A percentile compares a stretch with the other conserved stretches of the same genome.
These are phyloP conservation scores for Aproaerema taeniolella DNA, from an alignment of 2,888 invertebrate species.

Conservation along the genomic window DNA sequence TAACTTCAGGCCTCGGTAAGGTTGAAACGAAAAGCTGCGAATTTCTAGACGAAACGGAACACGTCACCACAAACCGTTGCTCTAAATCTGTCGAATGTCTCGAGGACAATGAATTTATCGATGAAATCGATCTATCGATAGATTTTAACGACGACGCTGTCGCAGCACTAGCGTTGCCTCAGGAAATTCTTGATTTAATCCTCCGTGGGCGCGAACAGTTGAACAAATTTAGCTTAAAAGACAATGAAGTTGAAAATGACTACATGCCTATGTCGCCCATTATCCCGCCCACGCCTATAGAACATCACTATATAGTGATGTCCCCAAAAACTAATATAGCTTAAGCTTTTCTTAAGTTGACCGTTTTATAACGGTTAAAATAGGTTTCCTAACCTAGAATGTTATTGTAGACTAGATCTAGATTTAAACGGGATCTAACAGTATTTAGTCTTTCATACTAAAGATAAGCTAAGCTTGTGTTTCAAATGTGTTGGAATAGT, in stretches of 20 bases:
- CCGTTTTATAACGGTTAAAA: no score
- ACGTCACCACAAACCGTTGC: slow-evolving; percentile 44
- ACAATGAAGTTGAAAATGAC: slow-evolving; percentile 41
- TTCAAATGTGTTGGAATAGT: no score
- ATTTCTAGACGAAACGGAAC: slow-evolving; percentile 55
- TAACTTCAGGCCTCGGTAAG: slow-evolving; percentile 41
- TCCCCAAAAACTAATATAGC: slow-evolving; percentile 57
- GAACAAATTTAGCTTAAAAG: slow-evolving; percentile 38
- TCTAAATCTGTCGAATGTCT: slow-evolving; percentile 64
- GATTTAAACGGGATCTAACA: no score
- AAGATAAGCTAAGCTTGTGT: no score
- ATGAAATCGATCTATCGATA: slow-evolving; percentile 47
- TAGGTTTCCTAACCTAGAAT: no score
- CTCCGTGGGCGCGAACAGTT: slow-evolving; percentile 42
- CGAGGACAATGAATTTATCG: slow-evolving; percentile 37
- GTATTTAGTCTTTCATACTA: no score
- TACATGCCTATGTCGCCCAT: slow-evolving; percentile 68
- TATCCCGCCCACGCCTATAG: slow-evolving; percentile 42
- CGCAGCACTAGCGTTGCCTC: slow-evolving; percentile 48
- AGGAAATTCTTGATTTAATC: slow-evolving; percentile 59
- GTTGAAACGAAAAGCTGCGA: slow-evolving; percentile 69
- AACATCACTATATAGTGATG: slow-evolving; percentile 66
- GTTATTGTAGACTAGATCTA: no score
- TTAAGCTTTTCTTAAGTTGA: no score
- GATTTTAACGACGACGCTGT: slow-evolving; percentile 47